Evolutionary conservation across 2,888 invertebrate genomes (phyloP).

Genomic region (Anagyrus pseudococci): DNA sequence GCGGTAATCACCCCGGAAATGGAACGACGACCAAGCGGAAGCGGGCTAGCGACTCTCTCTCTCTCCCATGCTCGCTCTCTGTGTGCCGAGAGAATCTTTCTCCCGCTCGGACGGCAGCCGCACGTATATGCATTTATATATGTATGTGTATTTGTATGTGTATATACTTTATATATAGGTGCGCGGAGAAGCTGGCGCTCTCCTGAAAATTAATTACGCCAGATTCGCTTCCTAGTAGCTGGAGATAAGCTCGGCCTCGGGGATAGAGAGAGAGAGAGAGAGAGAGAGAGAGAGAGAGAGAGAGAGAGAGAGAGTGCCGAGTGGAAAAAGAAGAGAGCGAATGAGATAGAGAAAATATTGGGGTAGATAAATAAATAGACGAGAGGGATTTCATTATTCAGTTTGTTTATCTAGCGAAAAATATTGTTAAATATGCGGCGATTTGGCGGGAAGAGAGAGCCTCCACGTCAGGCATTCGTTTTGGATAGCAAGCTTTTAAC

Average conservation of each 20-base stretch:
- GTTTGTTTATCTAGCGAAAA: not conserved
- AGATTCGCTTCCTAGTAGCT: conserved; percentile 36
- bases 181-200: not conserved
- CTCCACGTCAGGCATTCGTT: too few species aligned
- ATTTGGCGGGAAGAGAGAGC: too few species aligned
- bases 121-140: conserved; percentile 2
- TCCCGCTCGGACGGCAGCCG: not conserved
- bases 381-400: not conserved
- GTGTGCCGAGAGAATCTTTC: too few species aligned
- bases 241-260: conserved; percentile 19
- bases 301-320: conserved; percentile 2
- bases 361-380: conserved; percentile 7
- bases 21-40: conserved; percentile 38
- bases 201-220: conserved; percentile 39
- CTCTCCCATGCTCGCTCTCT: not conserved
- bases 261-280: not conserved
- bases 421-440: too few species aligned
- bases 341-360: conserved; percentile 16
- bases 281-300: conserved; percentile 22
- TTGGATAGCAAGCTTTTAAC: too few species aligned
- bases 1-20: conserved; percentile 39
- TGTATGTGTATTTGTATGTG: too few species aligned
- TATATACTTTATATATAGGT: too few species aligned
- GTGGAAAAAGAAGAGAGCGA: conserved; percentile 12
- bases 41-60: conserved; percentile 24